A percentile compares a stretch with the other conserved stretches of the same genome.
Conservation (phyloP, 2,888 invertebrate species). For the Hypercompe scribonia region DNA sequence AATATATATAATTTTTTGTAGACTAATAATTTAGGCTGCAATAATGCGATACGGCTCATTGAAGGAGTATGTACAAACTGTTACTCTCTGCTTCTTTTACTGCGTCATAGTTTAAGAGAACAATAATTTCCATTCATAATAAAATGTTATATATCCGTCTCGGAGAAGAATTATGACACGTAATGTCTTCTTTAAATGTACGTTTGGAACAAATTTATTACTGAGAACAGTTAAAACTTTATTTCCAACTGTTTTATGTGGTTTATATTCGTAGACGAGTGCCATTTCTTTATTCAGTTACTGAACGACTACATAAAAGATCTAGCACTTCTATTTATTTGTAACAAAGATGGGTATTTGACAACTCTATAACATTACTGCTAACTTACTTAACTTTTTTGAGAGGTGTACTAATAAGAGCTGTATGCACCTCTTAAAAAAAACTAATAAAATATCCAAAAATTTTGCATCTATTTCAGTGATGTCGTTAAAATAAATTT, state of each 20-base stretch:
- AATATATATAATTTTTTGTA: background rate
- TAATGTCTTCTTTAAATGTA: constrained; percentile 3
- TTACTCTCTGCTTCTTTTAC: constrained; percentile 21
- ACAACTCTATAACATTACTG: background rate
- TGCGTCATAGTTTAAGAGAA: constrained; percentile 19
- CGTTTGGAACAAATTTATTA: background rate
- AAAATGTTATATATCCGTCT: constrained; percentile 16
- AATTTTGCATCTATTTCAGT: background rate
- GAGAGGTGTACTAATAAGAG: background rate
- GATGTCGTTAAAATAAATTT: background rate
- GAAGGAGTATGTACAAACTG: background rate
- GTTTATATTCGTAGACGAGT: background rate
- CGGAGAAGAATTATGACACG: constrained; percentile 4
- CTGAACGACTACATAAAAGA: background rate
- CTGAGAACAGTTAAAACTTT: constrained; percentile 7
- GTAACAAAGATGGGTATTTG: no score
- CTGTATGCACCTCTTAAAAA: background rate
- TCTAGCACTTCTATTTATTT: background rate
- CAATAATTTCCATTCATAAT: constrained; percentile 26
- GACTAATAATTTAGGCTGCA: background rate
- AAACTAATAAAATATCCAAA: background rate
- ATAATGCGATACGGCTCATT: background rate
- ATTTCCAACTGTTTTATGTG: constrained; percentile 6
- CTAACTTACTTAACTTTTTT: background rate
- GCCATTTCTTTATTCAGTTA: background rate